Conservation (phyloP, 2,797 vertebrate species). For the Sebastes kiyomatsui region DNA sequence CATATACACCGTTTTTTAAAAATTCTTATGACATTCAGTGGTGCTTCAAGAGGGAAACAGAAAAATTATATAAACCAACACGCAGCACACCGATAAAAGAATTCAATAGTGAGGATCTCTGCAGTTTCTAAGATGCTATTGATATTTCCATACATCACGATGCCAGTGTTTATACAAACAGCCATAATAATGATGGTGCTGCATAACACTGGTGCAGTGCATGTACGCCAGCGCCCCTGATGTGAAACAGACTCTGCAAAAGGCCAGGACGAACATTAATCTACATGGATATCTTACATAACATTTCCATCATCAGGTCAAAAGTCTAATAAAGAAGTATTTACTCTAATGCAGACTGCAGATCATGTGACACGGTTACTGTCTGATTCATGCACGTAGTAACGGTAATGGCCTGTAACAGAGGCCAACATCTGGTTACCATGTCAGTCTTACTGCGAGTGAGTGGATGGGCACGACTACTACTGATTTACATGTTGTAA, state of each 20-base stretch:
- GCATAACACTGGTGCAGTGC: not conserved
- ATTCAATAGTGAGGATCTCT: not conserved
- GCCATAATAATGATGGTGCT: not conserved
- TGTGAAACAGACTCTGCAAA: constrained; percentile 15
- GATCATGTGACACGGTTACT: constrained; percentile 35
- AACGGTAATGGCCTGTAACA: constrained; percentile 1
- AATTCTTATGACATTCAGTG: not conserved
- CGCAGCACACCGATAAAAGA: not conserved
- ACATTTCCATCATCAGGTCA: constrained; percentile 45
- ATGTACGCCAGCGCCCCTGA: not conserved
- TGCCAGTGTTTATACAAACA: constrained; percentile 1
- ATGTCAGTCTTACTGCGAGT: not conserved
- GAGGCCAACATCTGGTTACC: constrained; percentile 34
- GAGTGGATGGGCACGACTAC: not conserved
- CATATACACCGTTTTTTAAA: not conserved
- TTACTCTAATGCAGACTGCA: constrained; percentile 35
- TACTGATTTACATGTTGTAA: not conserved
- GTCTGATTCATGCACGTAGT: not conserved
- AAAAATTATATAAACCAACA: not conserved
- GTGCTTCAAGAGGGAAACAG: not conserved
- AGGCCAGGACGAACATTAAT: constrained; percentile 32
- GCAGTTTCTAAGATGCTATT: constrained; percentile 2
- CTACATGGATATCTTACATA: constrained; percentile 42
- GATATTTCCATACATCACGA: constrained; percentile 4
- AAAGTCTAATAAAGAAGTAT: constrained; percentile 37